These are phyloP conservation scores for Baronia brevicornis DNA, from an alignment of 2,888 invertebrate species.

Conservation along the genomic window DNA sequence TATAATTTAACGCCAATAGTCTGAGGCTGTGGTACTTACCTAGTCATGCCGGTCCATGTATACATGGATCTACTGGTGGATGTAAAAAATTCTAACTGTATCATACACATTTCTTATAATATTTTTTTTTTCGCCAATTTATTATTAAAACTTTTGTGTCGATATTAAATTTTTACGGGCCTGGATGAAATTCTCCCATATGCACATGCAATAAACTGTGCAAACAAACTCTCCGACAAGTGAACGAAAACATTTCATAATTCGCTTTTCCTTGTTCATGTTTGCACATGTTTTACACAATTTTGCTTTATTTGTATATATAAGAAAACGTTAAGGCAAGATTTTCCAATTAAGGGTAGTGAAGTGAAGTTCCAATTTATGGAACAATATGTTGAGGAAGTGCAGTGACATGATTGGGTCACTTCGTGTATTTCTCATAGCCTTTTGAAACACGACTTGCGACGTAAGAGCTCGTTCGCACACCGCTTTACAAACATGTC, in stretches of 20 bases:
- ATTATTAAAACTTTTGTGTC: constrained; percentile 4
- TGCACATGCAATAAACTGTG: constrained; percentile 16
- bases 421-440: constrained; percentile 54
- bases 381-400: constrained; percentile 51
- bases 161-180: constrained; percentile 12
- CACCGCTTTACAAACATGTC: constrained; percentile 10
- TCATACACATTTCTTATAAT: too few species aligned
- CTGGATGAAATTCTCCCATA: constrained; percentile 13
- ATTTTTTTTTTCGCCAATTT: constrained; percentile 8
- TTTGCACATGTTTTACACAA: constrained; percentile 13
- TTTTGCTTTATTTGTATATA: constrained; percentile 5
- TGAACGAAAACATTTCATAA: constrained; percentile 20
- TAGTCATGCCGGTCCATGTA: too few species aligned
- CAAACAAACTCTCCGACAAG: constrained; percentile 17
- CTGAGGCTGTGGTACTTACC: too few species aligned
- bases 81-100: too few species aligned
- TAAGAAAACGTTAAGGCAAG: constrained; percentile 21
- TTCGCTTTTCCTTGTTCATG: constrained; percentile 16
- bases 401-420: constrained; percentile 37
- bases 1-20: too few species aligned
- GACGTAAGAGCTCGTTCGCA: constrained; percentile 13
- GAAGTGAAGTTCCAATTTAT: constrained; percentile 54
- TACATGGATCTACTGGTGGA: too few species aligned
- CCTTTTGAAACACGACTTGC: constrained; percentile 43
- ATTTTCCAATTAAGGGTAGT: constrained; percentile 26